A percentile compares a stretch with the other conserved stretches of the same genome.
phyloP scores from a whole-genome alignment of 2,888 invertebrate species.

The Cremastobaeus sp. region DNA sequence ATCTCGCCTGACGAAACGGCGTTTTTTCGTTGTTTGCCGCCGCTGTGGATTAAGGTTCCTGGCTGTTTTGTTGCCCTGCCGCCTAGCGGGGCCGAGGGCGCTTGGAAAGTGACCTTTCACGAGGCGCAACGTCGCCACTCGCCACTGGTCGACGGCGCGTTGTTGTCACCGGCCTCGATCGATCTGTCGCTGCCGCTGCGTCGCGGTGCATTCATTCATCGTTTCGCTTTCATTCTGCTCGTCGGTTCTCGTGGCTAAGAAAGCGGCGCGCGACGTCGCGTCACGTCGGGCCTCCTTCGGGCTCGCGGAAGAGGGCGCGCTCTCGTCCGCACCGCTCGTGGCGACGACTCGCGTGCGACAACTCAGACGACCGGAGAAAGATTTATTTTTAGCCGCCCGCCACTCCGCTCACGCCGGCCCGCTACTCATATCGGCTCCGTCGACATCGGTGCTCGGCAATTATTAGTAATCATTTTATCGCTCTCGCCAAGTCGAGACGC shows the following conservation, averaged over 20 bases:
- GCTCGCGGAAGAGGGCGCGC: constrained; percentile 12
- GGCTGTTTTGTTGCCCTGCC: too few species aligned
- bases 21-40: too few species aligned
- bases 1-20: too few species aligned
- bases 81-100: too few species aligned
- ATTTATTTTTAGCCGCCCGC: constrained; percentile 16
- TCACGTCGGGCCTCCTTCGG: constrained; percentile 8
- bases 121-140: constrained; percentile 1
- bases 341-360: neutral
- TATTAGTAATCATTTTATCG: too few species aligned
- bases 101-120: neutral
- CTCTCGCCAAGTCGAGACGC: too few species aligned
- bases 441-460: too few species aligned
- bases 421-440: constrained; percentile 7
- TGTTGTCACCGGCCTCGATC: constrained; percentile 48
- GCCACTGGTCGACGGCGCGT: constrained; percentile 1
- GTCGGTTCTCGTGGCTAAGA: constrained; percentile 26
- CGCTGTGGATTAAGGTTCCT: too few species aligned
- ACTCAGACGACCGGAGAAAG: neutral
- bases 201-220: constrained; percentile 48
- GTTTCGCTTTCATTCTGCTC: constrained; percentile 56
- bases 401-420: neutral
- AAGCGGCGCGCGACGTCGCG: constrained; percentile 18
- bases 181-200: constrained; percentile 39
- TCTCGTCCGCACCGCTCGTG: neutral